Evolutionary conservation across 64 coral and sea anemone species (phyloP).

Genomic region (Pocillopora verrucosa): DNA sequence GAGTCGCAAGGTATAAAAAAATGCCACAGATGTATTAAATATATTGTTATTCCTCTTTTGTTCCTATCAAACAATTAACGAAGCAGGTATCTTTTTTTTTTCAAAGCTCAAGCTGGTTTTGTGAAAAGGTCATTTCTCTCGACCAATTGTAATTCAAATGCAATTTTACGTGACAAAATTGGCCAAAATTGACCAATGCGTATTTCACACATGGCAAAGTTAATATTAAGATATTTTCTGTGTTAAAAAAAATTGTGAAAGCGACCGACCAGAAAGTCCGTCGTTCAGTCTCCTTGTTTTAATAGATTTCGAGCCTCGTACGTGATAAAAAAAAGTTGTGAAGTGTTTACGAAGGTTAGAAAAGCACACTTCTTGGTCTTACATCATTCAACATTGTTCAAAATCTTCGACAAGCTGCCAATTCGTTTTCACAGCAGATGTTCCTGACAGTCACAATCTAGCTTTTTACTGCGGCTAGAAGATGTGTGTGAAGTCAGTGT

Average conservation of each 20-base stretch:
- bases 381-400: background rate
- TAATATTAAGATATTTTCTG: background rate
- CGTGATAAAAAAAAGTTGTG: no score
- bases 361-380: no score
- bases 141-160: background rate
- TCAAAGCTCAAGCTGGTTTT: background rate
- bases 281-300: no score
- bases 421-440: constrained; percentile 16
- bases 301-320: no score
- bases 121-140: background rate
- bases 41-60: background rate
- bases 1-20: background rate
- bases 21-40: background rate
- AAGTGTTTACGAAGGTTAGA: no score
- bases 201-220: background rate
- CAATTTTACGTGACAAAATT: background rate
- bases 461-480: no score
- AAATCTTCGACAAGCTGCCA: background rate
- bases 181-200: background rate
- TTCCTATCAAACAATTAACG: background rate
- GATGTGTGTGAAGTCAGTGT: no score
- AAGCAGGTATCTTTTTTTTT: background rate
- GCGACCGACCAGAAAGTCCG: background rate
- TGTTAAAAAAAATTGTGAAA: background rate
- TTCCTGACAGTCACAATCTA: background rate